Evolutionary conservation across 1,140 invertebrate species (phyloP), one percentile per base, ranked within the genome.

Genomic region (Aphaenogaster rudis): DNA sequence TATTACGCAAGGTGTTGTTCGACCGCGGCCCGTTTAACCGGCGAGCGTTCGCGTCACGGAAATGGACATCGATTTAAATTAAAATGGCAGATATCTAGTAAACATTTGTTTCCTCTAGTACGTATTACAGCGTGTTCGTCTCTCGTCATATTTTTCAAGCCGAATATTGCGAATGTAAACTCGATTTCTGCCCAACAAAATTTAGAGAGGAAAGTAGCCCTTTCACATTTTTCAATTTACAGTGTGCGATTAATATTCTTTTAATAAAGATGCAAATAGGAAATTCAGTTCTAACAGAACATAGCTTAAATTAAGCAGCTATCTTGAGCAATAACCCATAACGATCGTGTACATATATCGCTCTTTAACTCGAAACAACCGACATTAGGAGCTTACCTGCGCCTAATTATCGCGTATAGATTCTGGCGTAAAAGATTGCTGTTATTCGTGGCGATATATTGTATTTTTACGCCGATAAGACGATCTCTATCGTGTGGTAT

Each of bases 1-100:
- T 94, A 95, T 95, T 94, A 94, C 84, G 88, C 89, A 84, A 91
- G 76, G 88, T 92, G 89, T 89, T 87, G 88, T 86, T 80, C 80
- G 52, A 50, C 52, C 64, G 63, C 69, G 48, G 64, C 21, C 36
- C 79, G 66, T 77, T 87, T 89, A 88, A 88, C 64, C 72, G 67
- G 48, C 45, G 63, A 59, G 21, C 36, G 74, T 71, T 67, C 50
- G 61, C 69, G 88, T 71, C 57, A 63, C 21, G 76, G 57, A 87
- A 82, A 72, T n/a, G 28, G 28, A 17, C 57, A 42, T 45, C 54
- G 54, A 39, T 86, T 82, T 82, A 84, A 84, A 63, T 59, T 61
- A 76, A 61, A 84, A 74, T 4, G 33, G 11, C 13, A 54, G 39
- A 17, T 52, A 79, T 17, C 2, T 59, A 52, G 28, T 36, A 42